These are phyloP conservation scores for Pogonomyrmex californicus DNA, from an alignment of 1,140 invertebrate genomes.

Conservation along the genomic window DNA sequence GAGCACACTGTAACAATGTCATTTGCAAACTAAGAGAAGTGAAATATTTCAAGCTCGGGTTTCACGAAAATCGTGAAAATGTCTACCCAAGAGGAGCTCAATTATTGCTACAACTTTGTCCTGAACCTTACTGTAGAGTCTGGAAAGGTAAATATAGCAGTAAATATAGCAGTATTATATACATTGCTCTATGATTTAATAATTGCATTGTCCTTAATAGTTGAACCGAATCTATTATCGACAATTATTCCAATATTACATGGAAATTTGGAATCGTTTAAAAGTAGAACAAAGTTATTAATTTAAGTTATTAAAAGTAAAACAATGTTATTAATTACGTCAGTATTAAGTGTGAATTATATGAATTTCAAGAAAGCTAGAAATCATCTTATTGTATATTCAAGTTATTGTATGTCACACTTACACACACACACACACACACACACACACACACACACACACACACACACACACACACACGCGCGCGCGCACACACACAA, in stretches of 20 bases:
- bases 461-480: no score
- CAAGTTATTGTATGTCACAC: no score
- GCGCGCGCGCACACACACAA: no score
- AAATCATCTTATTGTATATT: background rate
- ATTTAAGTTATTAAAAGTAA: background rate
- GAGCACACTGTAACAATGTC: conserved; percentile 22
- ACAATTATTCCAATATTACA: background rate
- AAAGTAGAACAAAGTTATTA: background rate
- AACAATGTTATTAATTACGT: background rate
- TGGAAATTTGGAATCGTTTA: background rate
- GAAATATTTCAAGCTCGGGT: background rate
- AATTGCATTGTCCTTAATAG: background rate
- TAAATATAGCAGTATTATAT: conserved; percentile 19
- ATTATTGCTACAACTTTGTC: conserved; percentile 76
- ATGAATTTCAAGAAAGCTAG: background rate
- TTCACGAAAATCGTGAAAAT: conserved; percentile 49
- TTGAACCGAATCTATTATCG: background rate
- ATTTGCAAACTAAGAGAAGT: conserved; percentile 2
- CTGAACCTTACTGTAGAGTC: conserved; percentile 76
- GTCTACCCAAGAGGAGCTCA: conserved; percentile 64
- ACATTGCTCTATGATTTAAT: background rate
- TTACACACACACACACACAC: no score
- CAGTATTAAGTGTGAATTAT: no score
- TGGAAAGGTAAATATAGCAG: conserved; percentile 72
- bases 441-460: no score